Evolutionary conservation across 1,140 invertebrate species (phyloP).

Genomic region (Argopecten irradians): DNA sequence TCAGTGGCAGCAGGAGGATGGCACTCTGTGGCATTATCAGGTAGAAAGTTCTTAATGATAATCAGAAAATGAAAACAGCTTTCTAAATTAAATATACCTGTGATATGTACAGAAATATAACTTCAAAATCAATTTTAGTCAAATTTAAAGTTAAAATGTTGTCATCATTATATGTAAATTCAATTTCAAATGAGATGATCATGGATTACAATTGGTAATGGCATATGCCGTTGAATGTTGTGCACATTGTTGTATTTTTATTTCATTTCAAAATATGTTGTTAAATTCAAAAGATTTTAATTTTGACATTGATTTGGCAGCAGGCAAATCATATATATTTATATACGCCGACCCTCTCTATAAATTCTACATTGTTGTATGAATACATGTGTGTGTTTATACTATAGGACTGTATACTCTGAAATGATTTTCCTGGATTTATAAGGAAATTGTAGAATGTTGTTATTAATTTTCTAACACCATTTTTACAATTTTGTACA

Average conservation of each 20-base stretch:
- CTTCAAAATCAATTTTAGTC: neutral
- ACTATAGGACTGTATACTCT: neutral
- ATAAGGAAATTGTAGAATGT: neutral
- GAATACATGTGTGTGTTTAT: neutral
- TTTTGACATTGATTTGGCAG: too few species aligned
- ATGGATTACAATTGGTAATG: too few species aligned
- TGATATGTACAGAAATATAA: neutral
- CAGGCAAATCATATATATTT: too few species aligned
- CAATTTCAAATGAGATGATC: neutral
- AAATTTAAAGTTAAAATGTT: neutral
- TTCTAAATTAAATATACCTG: neutral
- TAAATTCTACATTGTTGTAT: neutral
- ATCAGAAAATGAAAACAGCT: neutral
- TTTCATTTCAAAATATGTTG: too few species aligned
- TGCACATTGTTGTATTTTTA: too few species aligned
- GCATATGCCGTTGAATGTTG: too few species aligned
- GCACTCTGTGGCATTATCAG: slow-evolving; percentile 88
- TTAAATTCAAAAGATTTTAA: too few species aligned
- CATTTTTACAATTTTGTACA: neutral
- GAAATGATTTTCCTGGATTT: neutral
- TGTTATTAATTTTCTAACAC: neutral
- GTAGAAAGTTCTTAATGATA: slow-evolving; percentile 47
- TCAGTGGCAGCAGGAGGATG: slow-evolving; percentile 85
- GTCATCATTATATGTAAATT: neutral
- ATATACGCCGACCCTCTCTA: neutral